These are phyloP conservation scores for Drosophila putrida DNA, from an alignment of 2,888 invertebrate species.

Conservation along the genomic window DNA sequence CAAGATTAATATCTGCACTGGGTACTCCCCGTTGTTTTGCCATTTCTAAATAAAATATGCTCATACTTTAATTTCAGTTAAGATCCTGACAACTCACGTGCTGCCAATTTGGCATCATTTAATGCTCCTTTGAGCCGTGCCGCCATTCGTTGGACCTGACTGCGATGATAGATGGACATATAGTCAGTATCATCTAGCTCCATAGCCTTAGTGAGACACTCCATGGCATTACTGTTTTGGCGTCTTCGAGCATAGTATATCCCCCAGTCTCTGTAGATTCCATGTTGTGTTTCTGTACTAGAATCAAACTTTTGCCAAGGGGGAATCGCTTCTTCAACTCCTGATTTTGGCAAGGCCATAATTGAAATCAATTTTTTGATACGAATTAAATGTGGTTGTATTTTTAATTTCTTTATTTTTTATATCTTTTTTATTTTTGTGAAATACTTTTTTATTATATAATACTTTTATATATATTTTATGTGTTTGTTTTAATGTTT, in stretches of 20 bases:
- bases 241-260: constrained; percentile 79
- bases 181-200: constrained; percentile 71
- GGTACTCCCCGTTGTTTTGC: constrained; percentile 43
- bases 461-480: not conserved
- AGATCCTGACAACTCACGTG: constrained; percentile 56
- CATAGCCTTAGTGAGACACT: constrained; percentile 81
- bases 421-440: not conserved
- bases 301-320: constrained; percentile 61
- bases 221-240: constrained; percentile 75
- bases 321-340: constrained; percentile 1
- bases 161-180: constrained; percentile 75
- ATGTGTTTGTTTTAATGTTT: not conserved
- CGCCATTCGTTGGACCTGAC: constrained; percentile 78
- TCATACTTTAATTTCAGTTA: not conserved
- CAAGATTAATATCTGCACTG: constrained; percentile 75
- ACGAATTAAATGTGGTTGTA: not conserved
- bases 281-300: constrained; percentile 76
- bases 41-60: constrained; percentile 9
- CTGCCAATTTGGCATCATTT: constrained; percentile 71
- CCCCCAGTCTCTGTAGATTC: constrained; percentile 83
- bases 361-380: not conserved
- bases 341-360: not conserved
- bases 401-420: not conserved
- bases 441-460: not conserved
- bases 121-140: constrained; percentile 77